A percentile compares a stretch with the other conserved stretches of the same genome.
These are phyloP conservation scores for Sebastes taczanowskii DNA, from an alignment of 2,797 vertebrate genomes.

Conservation along the genomic window DNA sequence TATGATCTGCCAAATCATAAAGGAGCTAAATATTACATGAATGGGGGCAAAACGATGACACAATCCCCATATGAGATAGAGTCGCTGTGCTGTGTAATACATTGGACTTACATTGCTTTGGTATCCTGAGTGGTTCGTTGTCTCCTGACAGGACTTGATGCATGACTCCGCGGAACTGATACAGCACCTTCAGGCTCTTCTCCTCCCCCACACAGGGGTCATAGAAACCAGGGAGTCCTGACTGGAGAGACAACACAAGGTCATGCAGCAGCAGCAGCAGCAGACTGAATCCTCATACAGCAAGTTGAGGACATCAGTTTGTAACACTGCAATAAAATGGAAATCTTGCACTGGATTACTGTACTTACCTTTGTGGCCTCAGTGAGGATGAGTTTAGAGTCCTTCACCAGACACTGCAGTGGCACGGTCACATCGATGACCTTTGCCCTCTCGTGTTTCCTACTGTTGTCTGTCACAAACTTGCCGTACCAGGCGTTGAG, in stretches of 20 bases:
- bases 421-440: slow-evolving; percentile 98
- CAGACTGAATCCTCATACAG: no score
- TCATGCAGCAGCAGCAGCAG: not conserved
- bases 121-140: slow-evolving; percentile 96
- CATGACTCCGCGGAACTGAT: slow-evolving; percentile 97
- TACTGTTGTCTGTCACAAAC: slow-evolving; percentile 96
- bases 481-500: slow-evolving; percentile 99
- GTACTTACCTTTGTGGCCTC: slow-evolving; percentile 94
- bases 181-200: slow-evolving; percentile 97
- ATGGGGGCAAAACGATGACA: not conserved
- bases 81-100: not conserved
- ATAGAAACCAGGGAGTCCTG: slow-evolving; percentile 96
- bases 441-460: slow-evolving; percentile 91
- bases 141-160: slow-evolving; percentile 96
- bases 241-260: slow-evolving; percentile 76
- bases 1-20: not conserved
- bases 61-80: no score
- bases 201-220: slow-evolving; percentile 98
- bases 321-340: no score
- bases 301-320: no score
- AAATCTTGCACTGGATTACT: not conserved
- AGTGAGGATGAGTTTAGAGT: slow-evolving; percentile 98
- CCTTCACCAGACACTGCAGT: slow-evolving; percentile 97
- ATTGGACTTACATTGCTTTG: slow-evolving; percentile 95
- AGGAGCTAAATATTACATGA: not conserved